phyloP scores from a whole-genome alignment of 1,140 invertebrate species.

The Papilio machaon region DNA sequence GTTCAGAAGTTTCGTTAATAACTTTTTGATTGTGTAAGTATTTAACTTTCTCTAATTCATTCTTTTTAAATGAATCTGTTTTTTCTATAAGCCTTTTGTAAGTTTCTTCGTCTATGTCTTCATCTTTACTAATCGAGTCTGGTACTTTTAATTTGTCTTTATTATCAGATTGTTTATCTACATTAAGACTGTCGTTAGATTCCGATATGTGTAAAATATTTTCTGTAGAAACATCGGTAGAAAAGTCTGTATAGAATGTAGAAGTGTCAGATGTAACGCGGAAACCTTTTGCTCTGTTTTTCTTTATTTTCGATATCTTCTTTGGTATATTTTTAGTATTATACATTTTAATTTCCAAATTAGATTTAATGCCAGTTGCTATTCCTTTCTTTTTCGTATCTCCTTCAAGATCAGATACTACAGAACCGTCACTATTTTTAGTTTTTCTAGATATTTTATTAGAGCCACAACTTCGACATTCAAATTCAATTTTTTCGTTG shows the following conservation, averaged over 20 bases:
- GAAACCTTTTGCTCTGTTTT: conserved; percentile 82
- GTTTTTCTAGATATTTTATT: conserved; percentile 71
- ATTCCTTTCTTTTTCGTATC: conserved; percentile 55
- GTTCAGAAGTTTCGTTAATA: conserved; percentile 71
- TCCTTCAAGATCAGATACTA: conserved; percentile 67
- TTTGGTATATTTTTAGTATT: conserved; percentile 86
- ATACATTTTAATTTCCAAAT: conserved; percentile 83
- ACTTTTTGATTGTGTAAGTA: conserved; percentile 77
- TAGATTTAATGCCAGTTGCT: conserved; percentile 54
- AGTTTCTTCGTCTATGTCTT: conserved; percentile 77
- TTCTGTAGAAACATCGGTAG: conserved; percentile 81
- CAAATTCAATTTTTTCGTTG: conserved; percentile 75
- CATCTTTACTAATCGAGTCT: conserved; percentile 70
- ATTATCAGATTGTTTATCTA: conserved; percentile 61
- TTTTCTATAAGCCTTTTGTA: conserved; percentile 80
- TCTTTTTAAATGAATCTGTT: conserved; percentile 82
- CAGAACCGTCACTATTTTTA: conserved; percentile 55
- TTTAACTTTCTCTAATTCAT: conserved; percentile 80
- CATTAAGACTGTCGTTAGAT: conserved; percentile 83
- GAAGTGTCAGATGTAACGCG: conserved; percentile 78
- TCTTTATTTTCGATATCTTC: conserved; percentile 85
- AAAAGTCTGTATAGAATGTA: conserved; percentile 86
- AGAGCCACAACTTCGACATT: conserved; percentile 75
- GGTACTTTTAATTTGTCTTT: conserved; percentile 49
- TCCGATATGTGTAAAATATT: conserved; percentile 84